Conservation (phyloP, 2,113 vertebrate genomes). For the Psilopogon haemacephalus region DNA sequence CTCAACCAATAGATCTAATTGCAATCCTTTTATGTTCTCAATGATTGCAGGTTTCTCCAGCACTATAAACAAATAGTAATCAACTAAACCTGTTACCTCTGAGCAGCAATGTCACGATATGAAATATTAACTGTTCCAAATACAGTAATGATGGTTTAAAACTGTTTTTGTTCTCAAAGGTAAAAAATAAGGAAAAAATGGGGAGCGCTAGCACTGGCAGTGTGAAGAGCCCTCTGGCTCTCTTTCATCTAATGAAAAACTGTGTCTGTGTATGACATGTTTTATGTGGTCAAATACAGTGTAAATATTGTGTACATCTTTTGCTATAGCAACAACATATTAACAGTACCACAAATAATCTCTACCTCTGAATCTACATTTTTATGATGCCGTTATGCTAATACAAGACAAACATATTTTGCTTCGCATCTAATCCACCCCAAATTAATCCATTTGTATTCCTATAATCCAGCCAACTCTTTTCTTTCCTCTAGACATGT, state of each 20-base stretch:
- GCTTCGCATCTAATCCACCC: conserved; percentile 63
- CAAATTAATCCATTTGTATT: conserved; percentile 80
- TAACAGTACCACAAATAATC: conserved; percentile 75
- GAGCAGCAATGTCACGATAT: conserved; percentile 80
- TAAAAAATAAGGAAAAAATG: conserved; percentile 72
- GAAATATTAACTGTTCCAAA: conserved; percentile 85
- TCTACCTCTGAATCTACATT: conserved; percentile 72
- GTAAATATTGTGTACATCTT: conserved; percentile 80
- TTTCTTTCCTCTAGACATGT: conserved; percentile 29
- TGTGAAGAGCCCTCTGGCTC: conserved; percentile 71
- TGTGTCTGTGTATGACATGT: conserved; percentile 70
- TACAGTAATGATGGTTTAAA: conserved; percentile 81
- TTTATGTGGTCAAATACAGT: conserved; percentile 80
- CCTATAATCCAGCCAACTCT: conserved; percentile 64
- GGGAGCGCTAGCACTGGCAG: conserved; percentile 61
- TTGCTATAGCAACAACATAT: conserved; percentile 73
- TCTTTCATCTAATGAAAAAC: conserved; percentile 78
- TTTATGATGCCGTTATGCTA: conserved; percentile 75
- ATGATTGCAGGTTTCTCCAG: conserved; percentile 92
- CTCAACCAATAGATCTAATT: conserved; percentile 92
- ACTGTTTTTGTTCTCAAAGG: conserved; percentile 78
- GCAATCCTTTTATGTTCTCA: conserved; percentile 86
- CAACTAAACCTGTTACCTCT: conserved; percentile 88
- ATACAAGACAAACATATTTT: conserved; percentile 69
- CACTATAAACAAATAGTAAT: conserved; percentile 88